Conservation (phyloP, 2,113 vertebrate genomes). For the Cryptomyrus ogoouensis region DNA sequence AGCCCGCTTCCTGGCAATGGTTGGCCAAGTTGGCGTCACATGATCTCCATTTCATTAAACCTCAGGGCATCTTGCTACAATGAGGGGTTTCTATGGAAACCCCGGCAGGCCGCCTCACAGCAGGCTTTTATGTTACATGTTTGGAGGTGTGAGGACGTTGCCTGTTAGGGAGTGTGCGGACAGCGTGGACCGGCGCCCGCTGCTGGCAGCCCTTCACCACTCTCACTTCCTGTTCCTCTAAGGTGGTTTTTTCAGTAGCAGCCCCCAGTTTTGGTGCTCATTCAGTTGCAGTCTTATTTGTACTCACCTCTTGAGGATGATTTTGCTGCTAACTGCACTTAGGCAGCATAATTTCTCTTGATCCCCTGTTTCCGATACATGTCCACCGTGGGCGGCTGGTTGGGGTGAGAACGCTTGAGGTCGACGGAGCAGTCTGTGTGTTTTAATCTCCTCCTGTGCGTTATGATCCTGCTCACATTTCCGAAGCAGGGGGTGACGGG, state of each 20-base stretch:
- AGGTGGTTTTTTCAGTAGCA: not conserved
- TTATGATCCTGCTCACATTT: not conserved
- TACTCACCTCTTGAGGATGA: not conserved
- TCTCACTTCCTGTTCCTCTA: not conserved
- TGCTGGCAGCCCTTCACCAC: not conserved
- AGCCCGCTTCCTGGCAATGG: not conserved
- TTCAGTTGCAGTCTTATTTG: not conserved
- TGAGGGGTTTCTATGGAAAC: constrained; percentile 17
- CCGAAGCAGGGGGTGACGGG: not conserved
- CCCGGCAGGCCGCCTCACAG: not conserved
- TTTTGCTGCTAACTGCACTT: not conserved
- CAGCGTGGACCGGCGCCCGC: not conserved
- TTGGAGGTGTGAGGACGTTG: not conserved
- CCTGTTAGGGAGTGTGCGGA: not conserved
- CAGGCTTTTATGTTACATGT: not conserved
- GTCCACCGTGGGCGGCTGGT: not conserved
- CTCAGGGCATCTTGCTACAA: not conserved
- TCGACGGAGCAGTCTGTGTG: not conserved
- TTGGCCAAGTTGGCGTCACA: not conserved
- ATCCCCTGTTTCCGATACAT: not conserved
- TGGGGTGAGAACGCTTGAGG: not conserved
- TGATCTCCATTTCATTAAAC: not conserved
- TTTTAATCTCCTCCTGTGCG: not conserved
- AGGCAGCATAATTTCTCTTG: not conserved
- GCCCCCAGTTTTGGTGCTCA: not conserved